A percentile compares a stretch with the other conserved stretches of the same genome.
These are phyloP conservation scores for Anthopleura sola DNA, from an alignment of 64 coral and sea anemone species.

Conservation along the genomic window DNA sequence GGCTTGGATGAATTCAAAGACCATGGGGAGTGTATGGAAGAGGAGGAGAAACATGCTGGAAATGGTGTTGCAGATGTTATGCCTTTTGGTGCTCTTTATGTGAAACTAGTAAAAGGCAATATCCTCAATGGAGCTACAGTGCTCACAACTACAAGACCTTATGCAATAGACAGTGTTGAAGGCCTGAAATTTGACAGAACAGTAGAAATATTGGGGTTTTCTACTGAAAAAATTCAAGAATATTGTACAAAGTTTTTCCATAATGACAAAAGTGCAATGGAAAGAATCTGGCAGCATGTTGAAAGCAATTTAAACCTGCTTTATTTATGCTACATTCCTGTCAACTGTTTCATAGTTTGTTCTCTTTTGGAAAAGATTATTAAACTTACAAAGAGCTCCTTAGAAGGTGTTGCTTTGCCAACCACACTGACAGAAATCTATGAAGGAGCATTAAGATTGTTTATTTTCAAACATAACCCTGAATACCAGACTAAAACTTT, in stretches of 20 bases:
- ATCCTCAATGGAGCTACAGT: conserved; percentile 24
- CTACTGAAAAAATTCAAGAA: conserved; percentile 19
- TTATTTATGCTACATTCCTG: conserved; percentile 65
- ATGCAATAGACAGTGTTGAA: conserved; percentile 25
- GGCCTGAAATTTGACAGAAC: neutral
- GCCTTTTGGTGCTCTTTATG: conserved; percentile 23
- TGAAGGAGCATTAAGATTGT: conserved; percentile 48
- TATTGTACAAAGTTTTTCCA: conserved; percentile 33
- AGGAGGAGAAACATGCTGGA: neutral
- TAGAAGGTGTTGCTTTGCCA: conserved; percentile 19
- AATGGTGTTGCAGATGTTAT: conserved; percentile 13
- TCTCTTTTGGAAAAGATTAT: conserved; percentile 37
- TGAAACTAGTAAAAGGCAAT: conserved; percentile 24
- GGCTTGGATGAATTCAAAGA: conserved; percentile 37
- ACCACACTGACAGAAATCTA: conserved; percentile 50
- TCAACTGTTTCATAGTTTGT: conserved; percentile 58
- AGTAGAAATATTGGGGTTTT: conserved; percentile 36
- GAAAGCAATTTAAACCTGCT: conserved; percentile 36
- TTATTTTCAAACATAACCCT: conserved; percentile 38
- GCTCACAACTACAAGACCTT: conserved; percentile 25
- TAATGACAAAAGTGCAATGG: neutral
- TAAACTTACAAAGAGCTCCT: neutral
- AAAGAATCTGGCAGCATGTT: conserved; percentile 46
- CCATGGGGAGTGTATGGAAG: neutral
- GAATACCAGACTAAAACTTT: conserved; percentile 14